These are phyloP conservation scores for Buphagus erythrorhynchus DNA, from an alignment of 2,797 vertebrate species.

Conservation along the genomic window DNA sequence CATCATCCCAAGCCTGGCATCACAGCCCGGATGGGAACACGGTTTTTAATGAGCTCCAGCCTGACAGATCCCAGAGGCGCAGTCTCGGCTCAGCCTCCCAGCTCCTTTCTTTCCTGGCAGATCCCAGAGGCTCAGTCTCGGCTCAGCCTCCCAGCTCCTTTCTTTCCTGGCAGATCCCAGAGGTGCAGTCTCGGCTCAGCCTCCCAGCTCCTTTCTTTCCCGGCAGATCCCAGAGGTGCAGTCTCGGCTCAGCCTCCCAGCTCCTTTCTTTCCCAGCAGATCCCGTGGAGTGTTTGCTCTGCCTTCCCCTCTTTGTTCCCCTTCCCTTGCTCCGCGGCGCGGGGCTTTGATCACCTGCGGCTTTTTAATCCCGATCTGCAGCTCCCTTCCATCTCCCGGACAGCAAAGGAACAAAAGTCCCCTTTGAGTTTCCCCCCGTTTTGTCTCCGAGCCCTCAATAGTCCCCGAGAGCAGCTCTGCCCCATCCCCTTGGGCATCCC, in stretches of 20 bases:
- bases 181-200: not conserved
- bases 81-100: not conserved
- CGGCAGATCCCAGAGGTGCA: not conserved
- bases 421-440: not conserved
- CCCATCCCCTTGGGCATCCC: not conserved
- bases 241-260: not conserved
- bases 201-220: not conserved
- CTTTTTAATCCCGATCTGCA: not conserved
- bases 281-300: not conserved
- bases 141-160: not conserved
- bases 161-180: not conserved
- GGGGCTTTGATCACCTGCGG: conserved; percentile 21
- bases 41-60: not conserved
- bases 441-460: not conserved
- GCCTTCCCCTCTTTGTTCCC: not conserved
- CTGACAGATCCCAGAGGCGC: not conserved
- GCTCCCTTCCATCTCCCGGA: not conserved
- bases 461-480: not conserved
- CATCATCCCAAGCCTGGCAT: not conserved
- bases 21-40: rapidly evolving
- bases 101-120: not conserved
- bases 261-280: not conserved
- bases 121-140: not conserved
- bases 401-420: not conserved
- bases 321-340: not conserved